phyloP scores from a whole-genome alignment of 2,797 vertebrate genomes.

The Mus minutoides region DNA sequence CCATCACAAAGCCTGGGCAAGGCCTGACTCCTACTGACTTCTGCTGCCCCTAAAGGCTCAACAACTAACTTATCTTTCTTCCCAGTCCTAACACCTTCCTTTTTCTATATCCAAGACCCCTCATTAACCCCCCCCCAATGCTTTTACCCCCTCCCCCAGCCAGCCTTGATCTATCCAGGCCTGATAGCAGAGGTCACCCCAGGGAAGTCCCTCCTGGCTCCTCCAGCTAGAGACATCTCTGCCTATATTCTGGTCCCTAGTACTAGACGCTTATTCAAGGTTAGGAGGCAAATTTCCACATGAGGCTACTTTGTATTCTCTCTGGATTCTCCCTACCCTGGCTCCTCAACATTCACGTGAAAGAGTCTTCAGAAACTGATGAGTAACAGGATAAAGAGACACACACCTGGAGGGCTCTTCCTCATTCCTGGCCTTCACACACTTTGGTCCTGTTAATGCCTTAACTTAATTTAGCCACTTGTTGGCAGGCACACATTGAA shows the following conservation, averaged over 20 bases:
- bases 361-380: not conserved
- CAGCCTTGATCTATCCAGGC: not conserved
- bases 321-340: not conserved
- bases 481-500: not conserved
- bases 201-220: too few relatives aligned
- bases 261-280: accelerated
- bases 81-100: too few relatives aligned
- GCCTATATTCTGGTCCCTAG: accelerated
- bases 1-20: accelerated
- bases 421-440: not conserved
- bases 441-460: not conserved
- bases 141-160: too few relatives aligned
- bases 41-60: accelerated
- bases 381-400: not conserved
- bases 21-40: accelerated
- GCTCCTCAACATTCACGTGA: not conserved
- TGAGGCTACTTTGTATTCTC: not conserved
- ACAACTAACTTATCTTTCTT: too few relatives aligned
- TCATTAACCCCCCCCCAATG: not conserved
- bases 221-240: accelerated
- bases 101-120: too few relatives aligned
- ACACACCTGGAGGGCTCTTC: accelerated
- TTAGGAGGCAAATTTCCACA: not conserved
- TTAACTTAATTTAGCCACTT: not conserved
- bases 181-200: not conserved